Evolutionary conservation across 2,113 vertebrate species (phyloP).

Genomic region (Sylvia atricapilla): DNA sequence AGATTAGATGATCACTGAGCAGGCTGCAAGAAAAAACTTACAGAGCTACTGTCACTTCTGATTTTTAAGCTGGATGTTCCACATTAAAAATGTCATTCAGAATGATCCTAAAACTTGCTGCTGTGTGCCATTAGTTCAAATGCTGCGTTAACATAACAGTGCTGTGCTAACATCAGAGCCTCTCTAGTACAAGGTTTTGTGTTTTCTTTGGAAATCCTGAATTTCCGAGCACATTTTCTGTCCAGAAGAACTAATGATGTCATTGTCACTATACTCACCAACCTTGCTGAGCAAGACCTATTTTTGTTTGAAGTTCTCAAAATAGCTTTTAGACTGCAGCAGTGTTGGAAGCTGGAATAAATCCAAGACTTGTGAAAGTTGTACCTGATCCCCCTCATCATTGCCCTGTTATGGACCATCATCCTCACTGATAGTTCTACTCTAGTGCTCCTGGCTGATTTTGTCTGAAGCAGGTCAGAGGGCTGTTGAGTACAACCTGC

Average conservation of each 20-base stretch:
- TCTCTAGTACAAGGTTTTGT: background rate
- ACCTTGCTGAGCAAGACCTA: constrained; percentile 15
- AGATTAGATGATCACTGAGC: background rate
- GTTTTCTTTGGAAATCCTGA: background rate
- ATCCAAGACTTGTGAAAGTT: background rate
- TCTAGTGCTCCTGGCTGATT: background rate
- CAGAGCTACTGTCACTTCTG: background rate
- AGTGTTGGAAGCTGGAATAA: background rate
- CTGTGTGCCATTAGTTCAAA: background rate
- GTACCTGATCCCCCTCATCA: background rate
- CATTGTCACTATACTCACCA: background rate
- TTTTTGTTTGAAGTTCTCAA: background rate
- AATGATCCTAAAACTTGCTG: background rate
- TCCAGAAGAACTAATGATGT: background rate
- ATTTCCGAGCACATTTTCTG: background rate
- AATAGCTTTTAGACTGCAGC: background rate
- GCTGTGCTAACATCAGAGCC: background rate
- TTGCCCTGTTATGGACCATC: background rate
- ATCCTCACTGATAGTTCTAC: background rate
- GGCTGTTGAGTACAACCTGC: background rate
- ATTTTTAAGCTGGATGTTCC: constrained; percentile 7
- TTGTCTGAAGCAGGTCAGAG: background rate
- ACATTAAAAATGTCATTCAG: background rate
- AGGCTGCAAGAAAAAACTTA: background rate
- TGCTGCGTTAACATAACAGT: background rate